phyloP scores from a whole-genome alignment of 1,140 invertebrate genomes.

The Bombus difficillimus region DNA sequence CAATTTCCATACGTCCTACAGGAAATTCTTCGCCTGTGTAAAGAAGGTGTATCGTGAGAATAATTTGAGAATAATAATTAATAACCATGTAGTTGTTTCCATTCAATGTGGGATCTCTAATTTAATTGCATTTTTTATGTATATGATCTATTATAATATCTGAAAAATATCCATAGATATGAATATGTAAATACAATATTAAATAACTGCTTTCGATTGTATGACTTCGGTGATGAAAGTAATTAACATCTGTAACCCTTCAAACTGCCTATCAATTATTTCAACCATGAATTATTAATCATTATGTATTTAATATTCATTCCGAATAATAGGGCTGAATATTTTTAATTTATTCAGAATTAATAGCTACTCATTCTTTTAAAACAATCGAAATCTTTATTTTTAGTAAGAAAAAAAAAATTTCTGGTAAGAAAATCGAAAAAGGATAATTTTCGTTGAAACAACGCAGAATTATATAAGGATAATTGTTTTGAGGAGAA shows the following conservation, averaged over 20 bases:
- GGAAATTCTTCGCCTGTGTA: slow-evolving; percentile 78
- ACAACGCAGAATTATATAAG: not conserved
- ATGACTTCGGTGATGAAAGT: not conserved
- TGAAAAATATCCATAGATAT: not conserved
- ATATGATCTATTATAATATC: not conserved
- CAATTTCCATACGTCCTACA: slow-evolving; percentile 78
- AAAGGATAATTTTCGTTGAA: not conserved
- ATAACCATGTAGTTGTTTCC: not conserved
- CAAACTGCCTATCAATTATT: not conserved
- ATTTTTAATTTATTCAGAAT: not conserved
- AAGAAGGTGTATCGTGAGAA: not conserved
- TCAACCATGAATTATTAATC: too few relatives aligned
- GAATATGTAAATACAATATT: not conserved
- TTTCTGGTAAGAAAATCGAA: too few relatives aligned
- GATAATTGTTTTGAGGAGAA: not conserved
- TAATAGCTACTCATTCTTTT: not conserved
- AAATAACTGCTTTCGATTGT: not conserved
- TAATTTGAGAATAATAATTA: not conserved
- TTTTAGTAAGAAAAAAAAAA: not conserved
- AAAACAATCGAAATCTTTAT: not conserved
- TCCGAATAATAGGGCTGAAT: not conserved
- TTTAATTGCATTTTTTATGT: not conserved
- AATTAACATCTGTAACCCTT: not conserved
- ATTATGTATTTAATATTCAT: not conserved
- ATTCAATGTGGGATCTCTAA: not conserved